Percentiles rank a stretch among this genome's conserved stretches.
These are phyloP conservation scores for Avahi laniger DNA, from an alignment of 2,797 vertebrate genomes.

Conservation along the genomic window DNA sequence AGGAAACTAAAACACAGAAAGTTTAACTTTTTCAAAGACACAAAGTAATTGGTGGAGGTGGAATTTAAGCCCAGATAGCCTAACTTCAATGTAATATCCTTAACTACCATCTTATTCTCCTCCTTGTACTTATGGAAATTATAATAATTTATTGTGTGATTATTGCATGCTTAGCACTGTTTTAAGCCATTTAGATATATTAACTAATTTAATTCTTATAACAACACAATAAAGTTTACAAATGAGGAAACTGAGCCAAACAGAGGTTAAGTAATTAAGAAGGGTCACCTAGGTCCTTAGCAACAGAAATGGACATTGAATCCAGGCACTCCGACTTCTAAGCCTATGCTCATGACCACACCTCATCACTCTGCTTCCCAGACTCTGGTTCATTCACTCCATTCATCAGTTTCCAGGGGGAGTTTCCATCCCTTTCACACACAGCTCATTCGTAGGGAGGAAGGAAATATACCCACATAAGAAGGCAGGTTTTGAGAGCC, in stretches of 20 bases:
- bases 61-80: not conserved
- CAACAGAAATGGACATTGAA: not conserved
- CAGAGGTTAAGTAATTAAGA: not conserved
- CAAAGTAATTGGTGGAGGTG: not conserved
- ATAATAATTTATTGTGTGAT: not conserved
- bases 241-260: not conserved
- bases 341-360: not conserved
- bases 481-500: not conserved
- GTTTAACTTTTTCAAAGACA: not conserved
- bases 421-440: not conserved
- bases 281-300: not conserved
- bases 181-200: not conserved
- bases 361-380: not conserved
- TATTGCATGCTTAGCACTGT: not conserved
- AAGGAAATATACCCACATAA: not conserved
- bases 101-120: not conserved
- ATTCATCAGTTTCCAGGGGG: not conserved
- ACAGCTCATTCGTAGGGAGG: not conserved
- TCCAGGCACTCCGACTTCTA: not conserved
- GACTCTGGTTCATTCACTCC: not conserved
- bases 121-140: not conserved
- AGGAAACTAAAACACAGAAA: not conserved
- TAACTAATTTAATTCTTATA: not conserved
- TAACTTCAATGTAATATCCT: not conserved
- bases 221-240: not conserved